Evolutionary conservation across 2,888 invertebrate species (phyloP).

Genomic region (Petrophora chlorosata): DNA sequence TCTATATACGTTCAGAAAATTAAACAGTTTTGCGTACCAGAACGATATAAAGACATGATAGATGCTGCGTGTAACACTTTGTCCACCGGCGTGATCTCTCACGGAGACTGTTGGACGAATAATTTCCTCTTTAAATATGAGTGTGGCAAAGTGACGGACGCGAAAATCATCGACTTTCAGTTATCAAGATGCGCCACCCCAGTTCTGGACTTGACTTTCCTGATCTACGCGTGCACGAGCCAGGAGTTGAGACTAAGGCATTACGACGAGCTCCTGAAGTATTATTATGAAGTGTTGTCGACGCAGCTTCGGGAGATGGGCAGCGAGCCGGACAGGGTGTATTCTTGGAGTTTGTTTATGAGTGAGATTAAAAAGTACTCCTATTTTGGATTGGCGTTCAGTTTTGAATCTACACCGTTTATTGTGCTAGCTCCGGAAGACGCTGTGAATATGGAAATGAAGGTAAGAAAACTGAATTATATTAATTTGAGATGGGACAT

Average conservation of each 20-base stretch:
- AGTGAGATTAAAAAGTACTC: slow-evolving; percentile 83
- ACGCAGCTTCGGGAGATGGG: slow-evolving; percentile 83
- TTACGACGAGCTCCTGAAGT: slow-evolving; percentile 84
- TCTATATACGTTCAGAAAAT: slow-evolving; percentile 83
- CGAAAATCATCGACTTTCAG: slow-evolving; percentile 88
- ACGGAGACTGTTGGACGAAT: slow-evolving; percentile 91
- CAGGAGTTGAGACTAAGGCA: slow-evolving; percentile 80
- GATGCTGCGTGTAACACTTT: slow-evolving; percentile 61
- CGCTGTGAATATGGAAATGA: slow-evolving; percentile 82
- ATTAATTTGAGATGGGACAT: no score
- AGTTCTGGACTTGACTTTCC: slow-evolving; percentile 83
- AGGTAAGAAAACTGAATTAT: no score
- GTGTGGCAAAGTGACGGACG: slow-evolving; percentile 55
- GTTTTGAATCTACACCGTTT: slow-evolving; percentile 84
- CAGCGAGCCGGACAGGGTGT: slow-evolving; percentile 81
- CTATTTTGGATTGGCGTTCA: slow-evolving; percentile 83
- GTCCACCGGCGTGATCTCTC: slow-evolving; percentile 84
- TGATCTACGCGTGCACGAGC: slow-evolving; percentile 83
- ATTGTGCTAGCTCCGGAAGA: slow-evolving; percentile 83
- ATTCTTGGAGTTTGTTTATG: slow-evolving; percentile 77
- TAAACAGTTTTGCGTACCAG: slow-evolving; percentile 78
- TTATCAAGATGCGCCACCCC: slow-evolving; percentile 84
- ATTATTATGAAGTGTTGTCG: slow-evolving; percentile 84
- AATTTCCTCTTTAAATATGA: slow-evolving; percentile 85
- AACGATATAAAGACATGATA: slow-evolving; percentile 76